Evolutionary conservation across 2,888 invertebrate genomes (phyloP).

Genomic region (Sphaerolaimus hirsutus): DNA sequence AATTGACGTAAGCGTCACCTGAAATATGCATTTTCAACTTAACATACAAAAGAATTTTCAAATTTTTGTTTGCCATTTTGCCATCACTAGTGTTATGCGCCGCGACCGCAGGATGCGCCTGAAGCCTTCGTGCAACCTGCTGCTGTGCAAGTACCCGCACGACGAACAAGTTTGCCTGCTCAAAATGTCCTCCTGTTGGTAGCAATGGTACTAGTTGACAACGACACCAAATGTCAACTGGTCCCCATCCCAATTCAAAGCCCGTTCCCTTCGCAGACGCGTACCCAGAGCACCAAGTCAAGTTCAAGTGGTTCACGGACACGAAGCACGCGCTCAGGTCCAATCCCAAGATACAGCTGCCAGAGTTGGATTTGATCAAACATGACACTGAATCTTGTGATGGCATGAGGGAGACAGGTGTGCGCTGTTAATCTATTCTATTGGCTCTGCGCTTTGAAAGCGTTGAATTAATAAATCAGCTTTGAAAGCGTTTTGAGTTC

Average conservation of each 20-base stretch:
- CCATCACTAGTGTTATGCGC: too few species aligned
- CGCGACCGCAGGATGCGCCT: constrained; percentile 17
- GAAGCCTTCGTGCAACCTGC: constrained; percentile 20
- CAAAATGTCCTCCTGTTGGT: constrained; percentile 21
- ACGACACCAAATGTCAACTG: too few species aligned
- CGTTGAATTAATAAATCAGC: not conserved
- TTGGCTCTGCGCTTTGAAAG: not conserved
- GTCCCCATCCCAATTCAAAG: too few species aligned
- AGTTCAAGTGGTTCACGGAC: constrained; percentile 22
- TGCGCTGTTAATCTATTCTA: not conserved
- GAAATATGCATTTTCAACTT: too few species aligned
- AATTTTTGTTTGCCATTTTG: too few species aligned
- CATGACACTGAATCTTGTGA: constrained; percentile 16
- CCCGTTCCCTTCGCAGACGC: too few species aligned
- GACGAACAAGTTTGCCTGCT: constrained; percentile 22
- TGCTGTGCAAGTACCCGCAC: constrained; percentile 24
- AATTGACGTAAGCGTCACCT: too few species aligned
- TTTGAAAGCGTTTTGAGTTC: not conserved
- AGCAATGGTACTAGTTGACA: too few species aligned
- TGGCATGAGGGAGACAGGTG: constrained; percentile 10
- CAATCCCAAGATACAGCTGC: constrained; percentile 22
- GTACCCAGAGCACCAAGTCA: constrained; percentile 21
- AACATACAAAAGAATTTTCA: not conserved
- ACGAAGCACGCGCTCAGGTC: constrained; percentile 20
- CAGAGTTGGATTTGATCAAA: constrained; percentile 19